A percentile compares a stretch with the other conserved stretches of the same genome.
Conservation (phyloP, 2,888 invertebrate genomes). For the Seladonia tumulorum region DNA sequence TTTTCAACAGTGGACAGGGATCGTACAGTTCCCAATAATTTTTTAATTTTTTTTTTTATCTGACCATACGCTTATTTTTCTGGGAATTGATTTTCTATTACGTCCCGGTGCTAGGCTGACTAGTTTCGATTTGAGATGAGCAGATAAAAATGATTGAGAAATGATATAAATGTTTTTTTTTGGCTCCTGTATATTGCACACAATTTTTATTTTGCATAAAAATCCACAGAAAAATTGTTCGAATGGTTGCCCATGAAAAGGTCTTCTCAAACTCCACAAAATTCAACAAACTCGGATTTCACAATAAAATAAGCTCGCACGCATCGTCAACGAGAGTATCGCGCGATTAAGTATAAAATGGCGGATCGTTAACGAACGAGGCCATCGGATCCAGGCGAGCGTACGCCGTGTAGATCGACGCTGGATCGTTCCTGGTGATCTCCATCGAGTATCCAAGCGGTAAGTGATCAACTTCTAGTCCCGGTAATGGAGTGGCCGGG, state of each 20-base stretch:
- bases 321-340: background rate
- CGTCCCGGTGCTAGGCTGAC: too few species aligned
- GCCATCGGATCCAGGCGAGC: background rate
- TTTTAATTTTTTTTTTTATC: background rate
- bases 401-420: background rate
- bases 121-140: too few species aligned
- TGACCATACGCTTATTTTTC: background rate
- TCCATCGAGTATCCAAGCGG: background rate
- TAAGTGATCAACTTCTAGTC: constrained; percentile 18
- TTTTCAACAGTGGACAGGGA: background rate
- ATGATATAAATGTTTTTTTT: too few species aligned
- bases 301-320: background rate
- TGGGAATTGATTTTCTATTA: too few species aligned
- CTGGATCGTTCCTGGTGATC: background rate
- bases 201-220: background rate
- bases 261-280: too few species aligned
- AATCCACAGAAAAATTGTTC: background rate
- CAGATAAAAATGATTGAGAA: too few species aligned
- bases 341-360: background rate
- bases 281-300: background rate
- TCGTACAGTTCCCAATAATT: background rate
- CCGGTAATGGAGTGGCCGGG: background rate
- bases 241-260: too few species aligned
- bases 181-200: too few species aligned
- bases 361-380: background rate